Conservation (phyloP, 1,140 invertebrate species). For the Drosophila hydei region DNA sequence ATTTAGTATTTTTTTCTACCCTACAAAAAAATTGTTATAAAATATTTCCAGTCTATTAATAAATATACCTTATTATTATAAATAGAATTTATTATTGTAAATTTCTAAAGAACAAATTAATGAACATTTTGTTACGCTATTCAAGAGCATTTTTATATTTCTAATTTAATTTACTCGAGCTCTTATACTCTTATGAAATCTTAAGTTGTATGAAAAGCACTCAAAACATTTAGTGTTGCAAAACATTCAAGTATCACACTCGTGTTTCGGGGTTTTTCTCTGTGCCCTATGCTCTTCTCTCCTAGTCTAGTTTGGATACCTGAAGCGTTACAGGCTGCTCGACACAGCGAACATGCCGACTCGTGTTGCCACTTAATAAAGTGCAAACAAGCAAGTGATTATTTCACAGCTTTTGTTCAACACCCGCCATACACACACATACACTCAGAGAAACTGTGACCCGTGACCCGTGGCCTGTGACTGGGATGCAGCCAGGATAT, state of each 20-base stretch:
- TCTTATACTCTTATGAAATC: no score
- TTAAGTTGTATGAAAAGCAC: background rate
- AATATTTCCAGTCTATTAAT: no score
- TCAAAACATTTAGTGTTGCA: background rate
- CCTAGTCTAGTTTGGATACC: background rate
- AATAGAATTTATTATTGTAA: no score
- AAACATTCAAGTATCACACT: background rate
- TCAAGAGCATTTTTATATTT: no score
- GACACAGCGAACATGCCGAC: constrained; percentile 17
- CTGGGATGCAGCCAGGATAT: constrained; percentile 20
- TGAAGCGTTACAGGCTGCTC: constrained; percentile 20
- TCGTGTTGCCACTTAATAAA: constrained; percentile 62
- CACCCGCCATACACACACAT: constrained; percentile 25
- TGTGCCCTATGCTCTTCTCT: no score
- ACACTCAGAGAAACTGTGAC: constrained; percentile 17
- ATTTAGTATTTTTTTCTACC: no score
- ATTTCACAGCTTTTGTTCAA: constrained; percentile 78
- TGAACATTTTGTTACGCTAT: no score
- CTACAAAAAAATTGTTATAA: no score
- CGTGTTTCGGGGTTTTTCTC: background rate
- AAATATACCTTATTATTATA: no score
- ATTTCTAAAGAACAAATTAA: no score
- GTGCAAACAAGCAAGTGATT: constrained; percentile 79
- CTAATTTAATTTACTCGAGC: no score
- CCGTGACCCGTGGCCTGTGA: background rate